These are phyloP conservation scores for Pollenia angustigena DNA, from an alignment of 2,888 invertebrate species.

Conservation along the genomic window DNA sequence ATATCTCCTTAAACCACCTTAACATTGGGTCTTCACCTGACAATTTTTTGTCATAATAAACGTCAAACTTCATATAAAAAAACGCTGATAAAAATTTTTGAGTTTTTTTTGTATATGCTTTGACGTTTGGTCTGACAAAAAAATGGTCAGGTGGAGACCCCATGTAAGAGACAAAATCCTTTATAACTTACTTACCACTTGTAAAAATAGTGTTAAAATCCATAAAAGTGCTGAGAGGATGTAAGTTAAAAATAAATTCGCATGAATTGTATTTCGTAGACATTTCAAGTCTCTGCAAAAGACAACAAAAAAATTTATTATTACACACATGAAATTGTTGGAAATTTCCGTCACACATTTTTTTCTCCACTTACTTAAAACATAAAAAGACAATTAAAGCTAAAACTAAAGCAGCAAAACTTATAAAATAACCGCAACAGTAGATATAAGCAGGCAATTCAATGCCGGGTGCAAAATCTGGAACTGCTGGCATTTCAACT, in stretches of 20 bases:
- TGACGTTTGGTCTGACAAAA: too few relatives aligned
- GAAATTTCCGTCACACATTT: background rate
- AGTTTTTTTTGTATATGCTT: too few relatives aligned
- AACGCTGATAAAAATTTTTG: too few relatives aligned
- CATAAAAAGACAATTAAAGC: constrained; percentile 94
- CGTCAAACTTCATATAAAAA: too few relatives aligned
- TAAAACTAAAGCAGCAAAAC: constrained; percentile 91
- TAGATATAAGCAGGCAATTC: constrained; percentile 90
- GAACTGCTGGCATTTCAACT: constrained; percentile 84
- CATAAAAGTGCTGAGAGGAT: constrained; percentile 94
- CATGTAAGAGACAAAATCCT: too few relatives aligned
- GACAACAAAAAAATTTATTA: constrained; percentile 11
- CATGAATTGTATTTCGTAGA: constrained; percentile 96
- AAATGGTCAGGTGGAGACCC: too few relatives aligned
- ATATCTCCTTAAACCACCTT: too few relatives aligned
- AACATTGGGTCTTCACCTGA: too few relatives aligned
- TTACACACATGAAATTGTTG: constrained; percentile 10
- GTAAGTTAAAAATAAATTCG: constrained; percentile 96
- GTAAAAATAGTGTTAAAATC: constrained; percentile 92
- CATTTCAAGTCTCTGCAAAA: constrained; percentile 92
- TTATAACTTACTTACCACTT: constrained; percentile 85
- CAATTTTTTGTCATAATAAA: too few relatives aligned
- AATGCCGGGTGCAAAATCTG: constrained; percentile 84
- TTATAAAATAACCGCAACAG: constrained; percentile 92
- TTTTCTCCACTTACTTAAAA: constrained; percentile 90